These are phyloP conservation scores for Stenurella melanura DNA, from an alignment of 2,888 invertebrate genomes.

Conservation along the genomic window DNA sequence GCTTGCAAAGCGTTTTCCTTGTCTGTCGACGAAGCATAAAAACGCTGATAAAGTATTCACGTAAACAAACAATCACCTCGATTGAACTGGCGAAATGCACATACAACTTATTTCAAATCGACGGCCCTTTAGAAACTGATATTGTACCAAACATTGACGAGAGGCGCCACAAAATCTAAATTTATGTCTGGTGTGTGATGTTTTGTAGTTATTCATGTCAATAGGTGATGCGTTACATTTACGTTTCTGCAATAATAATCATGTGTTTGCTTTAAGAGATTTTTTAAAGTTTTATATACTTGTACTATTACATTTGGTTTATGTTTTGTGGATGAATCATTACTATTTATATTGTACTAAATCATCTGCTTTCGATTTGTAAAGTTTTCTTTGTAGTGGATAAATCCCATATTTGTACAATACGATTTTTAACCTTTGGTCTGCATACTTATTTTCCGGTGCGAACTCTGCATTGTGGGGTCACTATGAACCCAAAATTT, in stretches of 20 bases:
- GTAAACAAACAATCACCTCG: conserved; percentile 38
- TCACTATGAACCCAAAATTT: too few relatives aligned
- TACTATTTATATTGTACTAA: too few relatives aligned
- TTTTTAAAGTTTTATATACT: too few relatives aligned
- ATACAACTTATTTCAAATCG: conserved; percentile 30
- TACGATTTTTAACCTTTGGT: too few relatives aligned
- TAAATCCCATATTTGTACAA: too few relatives aligned
- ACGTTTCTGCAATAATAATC: not conserved
- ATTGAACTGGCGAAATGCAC: conserved; percentile 30
- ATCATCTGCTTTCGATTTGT: too few relatives aligned
- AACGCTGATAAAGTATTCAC: conserved; percentile 50
- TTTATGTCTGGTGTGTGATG: not conserved
- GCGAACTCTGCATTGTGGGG: too few relatives aligned
- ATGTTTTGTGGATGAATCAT: too few relatives aligned
- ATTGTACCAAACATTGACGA: not conserved
- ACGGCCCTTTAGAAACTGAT: conserved; percentile 19
- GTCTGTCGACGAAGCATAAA: conserved; percentile 39
- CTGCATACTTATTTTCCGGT: too few relatives aligned
- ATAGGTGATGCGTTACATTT: not conserved
- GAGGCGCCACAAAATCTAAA: not conserved
- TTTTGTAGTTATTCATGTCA: not conserved
- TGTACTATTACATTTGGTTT: too few relatives aligned
- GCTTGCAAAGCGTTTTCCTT: conserved; percentile 32
- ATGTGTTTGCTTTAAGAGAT: not conserved
- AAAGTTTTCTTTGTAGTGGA: too few relatives aligned